Evolutionary conservation across 2,113 vertebrate species (phyloP), one percentile per base, ranked within the genome.

Genomic region (Capricornis sumatraensis): DNA sequence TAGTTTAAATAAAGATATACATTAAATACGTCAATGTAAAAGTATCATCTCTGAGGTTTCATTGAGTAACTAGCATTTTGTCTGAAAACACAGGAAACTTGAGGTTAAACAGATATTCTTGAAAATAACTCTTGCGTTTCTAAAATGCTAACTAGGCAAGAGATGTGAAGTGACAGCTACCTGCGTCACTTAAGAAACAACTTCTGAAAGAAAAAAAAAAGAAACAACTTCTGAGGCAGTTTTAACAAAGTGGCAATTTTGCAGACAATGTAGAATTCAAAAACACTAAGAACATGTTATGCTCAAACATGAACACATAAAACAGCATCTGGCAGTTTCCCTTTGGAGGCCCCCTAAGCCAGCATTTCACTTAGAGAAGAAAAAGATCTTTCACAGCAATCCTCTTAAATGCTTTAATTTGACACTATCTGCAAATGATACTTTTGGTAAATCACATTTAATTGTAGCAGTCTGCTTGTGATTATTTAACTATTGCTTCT

Each of bases 371-470:
- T 96, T 62, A 53, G 91, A 97, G 94, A 74, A 93, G 97, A 97
- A 96, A 43, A 82, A 91, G 64, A 36, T 30, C n/a, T 96, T 78
- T 96, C 98, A 16, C 96, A 89, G 67, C 91, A 85, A 62, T 87
- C 92, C 89, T 64, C 95, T 98, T 98, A 96, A 96, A 89, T 94
- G 82, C 91, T 3, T 0, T 97, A 94, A 96, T 98, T 98, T 98
- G 96, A 98, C 95, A 94, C 92, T 50, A 3, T 96, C 93, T 97
- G 96, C 96, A 98, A 98, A 97, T 91, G 76, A 97, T 94, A 97
- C 62, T 95, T 36, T 89, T 57, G 78, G 78, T 74, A 97, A 96
- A 95, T 97, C 91, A 97, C 85, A 95, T 93, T 97, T 97, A 98
- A 98, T 97, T 98, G 95, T 43, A 58, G 76, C 90, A 52, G 50